These are phyloP conservation scores for Hestina assimilis DNA, from an alignment of 1,140 invertebrate species.

Conservation along the genomic window DNA sequence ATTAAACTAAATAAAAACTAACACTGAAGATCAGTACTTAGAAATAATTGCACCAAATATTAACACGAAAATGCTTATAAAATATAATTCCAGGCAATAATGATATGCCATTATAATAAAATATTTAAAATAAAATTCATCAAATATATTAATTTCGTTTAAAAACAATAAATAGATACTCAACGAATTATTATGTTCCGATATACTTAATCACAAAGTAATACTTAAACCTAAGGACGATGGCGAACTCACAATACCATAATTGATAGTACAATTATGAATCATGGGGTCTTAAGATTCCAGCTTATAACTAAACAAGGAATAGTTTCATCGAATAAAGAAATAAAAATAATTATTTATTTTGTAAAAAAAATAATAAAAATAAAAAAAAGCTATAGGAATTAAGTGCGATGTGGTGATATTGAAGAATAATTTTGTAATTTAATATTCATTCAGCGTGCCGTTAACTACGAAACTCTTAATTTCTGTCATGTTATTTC, in stretches of 20 bases:
- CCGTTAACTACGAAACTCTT: slow-evolving; percentile 68
- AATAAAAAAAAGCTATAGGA: slow-evolving; percentile 18
- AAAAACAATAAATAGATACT: slow-evolving; percentile 54
- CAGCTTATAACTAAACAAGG: slow-evolving; percentile 23
- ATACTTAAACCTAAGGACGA: slow-evolving; percentile 30
- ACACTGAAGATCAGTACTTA: slow-evolving; percentile 51
- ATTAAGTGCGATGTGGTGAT: slow-evolving; percentile 5
- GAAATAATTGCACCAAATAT: slow-evolving; percentile 65
- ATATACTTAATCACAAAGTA: slow-evolving; percentile 28
- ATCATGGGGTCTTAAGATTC: slow-evolving; percentile 1
- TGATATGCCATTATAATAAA: slow-evolving; percentile 38
- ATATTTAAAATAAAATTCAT: slow-evolving; percentile 32
- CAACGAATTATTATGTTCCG: slow-evolving; percentile 35
- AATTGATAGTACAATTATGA: slow-evolving; percentile 7
- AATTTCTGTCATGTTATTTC: slow-evolving; percentile 54
- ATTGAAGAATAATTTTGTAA: slow-evolving; percentile 13
- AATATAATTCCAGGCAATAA: slow-evolving; percentile 24
- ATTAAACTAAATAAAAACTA: slow-evolving; percentile 29
- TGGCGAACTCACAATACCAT: not conserved
- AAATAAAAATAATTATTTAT: slow-evolving; percentile 35
- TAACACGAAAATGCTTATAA: slow-evolving; percentile 62
- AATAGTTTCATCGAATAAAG: slow-evolving; percentile 50
- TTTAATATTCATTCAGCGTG: slow-evolving; percentile 46
- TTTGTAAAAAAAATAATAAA: slow-evolving; percentile 46
- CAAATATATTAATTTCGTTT: slow-evolving; percentile 63